Conservation (phyloP, 2,888 invertebrate species). For the Cybosia mesomella region DNA sequence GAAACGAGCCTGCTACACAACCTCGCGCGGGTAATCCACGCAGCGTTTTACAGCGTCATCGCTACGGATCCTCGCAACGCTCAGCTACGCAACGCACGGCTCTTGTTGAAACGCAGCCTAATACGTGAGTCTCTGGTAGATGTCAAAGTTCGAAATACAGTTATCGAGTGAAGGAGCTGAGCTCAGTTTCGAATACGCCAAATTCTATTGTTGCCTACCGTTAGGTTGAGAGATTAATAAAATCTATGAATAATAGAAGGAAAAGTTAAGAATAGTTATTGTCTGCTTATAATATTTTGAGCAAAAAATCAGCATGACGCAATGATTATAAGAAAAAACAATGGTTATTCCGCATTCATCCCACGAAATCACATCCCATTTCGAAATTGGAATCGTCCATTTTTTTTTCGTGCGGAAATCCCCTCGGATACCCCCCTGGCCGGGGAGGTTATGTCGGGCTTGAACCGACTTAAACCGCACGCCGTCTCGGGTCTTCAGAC, state of each 20-base stretch:
- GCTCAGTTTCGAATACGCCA: background rate
- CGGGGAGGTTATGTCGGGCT: no score
- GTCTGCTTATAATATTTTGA: background rate
- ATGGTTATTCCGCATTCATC: no score
- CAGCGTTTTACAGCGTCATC: no score
- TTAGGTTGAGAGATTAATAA: background rate
- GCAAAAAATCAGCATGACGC: no score
- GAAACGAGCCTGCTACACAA: background rate
- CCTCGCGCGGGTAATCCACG: background rate
- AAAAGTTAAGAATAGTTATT: background rate
- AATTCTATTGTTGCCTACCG: background rate
- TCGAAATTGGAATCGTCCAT: no score
- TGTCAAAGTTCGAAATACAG: constrained; percentile 1
- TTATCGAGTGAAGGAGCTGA: background rate
- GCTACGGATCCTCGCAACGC: background rate
- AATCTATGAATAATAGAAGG: background rate
- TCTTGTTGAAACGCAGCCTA: background rate
- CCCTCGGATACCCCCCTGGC: no score
- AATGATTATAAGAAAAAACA: no score
- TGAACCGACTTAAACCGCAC: no score
- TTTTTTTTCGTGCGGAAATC: no score
- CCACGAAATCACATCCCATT: no score
- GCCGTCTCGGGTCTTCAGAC: no score
- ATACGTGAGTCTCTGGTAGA: background rate
- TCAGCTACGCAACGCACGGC: background rate